Conservation (phyloP, 2,113 vertebrate species). For the Pseudorasbora parva region DNA sequence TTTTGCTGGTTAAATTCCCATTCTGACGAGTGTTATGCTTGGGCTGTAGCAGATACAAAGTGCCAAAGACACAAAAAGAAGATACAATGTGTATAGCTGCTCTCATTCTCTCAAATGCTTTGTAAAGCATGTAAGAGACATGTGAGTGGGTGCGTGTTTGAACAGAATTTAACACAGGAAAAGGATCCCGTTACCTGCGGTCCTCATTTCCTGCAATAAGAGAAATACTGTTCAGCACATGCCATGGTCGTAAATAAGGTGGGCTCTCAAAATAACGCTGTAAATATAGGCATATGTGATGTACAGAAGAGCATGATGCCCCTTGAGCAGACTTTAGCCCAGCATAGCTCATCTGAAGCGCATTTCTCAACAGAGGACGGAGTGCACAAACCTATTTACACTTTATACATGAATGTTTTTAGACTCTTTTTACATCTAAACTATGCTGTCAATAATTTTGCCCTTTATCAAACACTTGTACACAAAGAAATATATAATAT, state of each 20-base stretch:
- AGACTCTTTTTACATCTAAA: not conserved
- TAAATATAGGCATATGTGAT: slow-evolving; percentile 55
- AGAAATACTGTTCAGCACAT: slow-evolving; percentile 49
- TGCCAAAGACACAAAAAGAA: not conserved
- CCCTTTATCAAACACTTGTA: not conserved
- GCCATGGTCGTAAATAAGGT: slow-evolving; percentile 50
- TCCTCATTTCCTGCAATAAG: slow-evolving; percentile 48
- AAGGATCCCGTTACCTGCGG: slow-evolving; percentile 25
- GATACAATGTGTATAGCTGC: not conserved
- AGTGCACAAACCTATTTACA: not conserved
- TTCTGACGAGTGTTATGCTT: not conserved
- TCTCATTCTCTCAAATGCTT: not conserved
- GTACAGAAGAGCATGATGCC: slow-evolving; percentile 44
- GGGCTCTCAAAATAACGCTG: slow-evolving; percentile 53
- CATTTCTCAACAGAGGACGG: not conserved
- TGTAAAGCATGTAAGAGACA: not conserved
- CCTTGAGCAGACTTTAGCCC: slow-evolving; percentile 19
- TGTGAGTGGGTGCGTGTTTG: not conserved
- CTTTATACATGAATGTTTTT: not conserved
- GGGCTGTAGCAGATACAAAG: not conserved
- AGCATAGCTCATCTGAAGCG: not conserved
- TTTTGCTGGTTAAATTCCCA: not conserved
- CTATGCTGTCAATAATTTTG: not conserved
- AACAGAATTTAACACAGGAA: slow-evolving; percentile 32
- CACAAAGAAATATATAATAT: not conserved